These are phyloP conservation scores for Diacarnus erythraeanus DNA, from an alignment of 37 sponge, comb jelly and placozoan genomes.

Conservation along the genomic window DNA sequence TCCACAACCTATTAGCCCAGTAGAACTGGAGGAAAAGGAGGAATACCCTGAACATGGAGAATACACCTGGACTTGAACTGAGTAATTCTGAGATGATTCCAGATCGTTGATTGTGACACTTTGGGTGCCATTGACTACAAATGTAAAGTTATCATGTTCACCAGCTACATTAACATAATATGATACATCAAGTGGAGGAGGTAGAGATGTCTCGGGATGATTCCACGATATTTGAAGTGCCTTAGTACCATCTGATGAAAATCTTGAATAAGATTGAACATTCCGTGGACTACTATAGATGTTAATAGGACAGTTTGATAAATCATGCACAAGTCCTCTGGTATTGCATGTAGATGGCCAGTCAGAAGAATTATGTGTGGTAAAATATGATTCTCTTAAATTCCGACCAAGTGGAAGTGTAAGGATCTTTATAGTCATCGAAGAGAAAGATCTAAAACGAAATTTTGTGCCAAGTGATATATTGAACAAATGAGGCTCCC, in stretches of 20 bases:
- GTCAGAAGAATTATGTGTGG: background rate
- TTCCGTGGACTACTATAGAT: background rate
- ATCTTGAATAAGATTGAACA: background rate
- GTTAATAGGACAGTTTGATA: background rate
- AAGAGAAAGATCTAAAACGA: background rate
- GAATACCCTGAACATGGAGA: background rate
- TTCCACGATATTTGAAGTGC: background rate
- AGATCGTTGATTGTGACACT: background rate
- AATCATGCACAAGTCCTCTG: background rate
- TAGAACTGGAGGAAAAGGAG: background rate
- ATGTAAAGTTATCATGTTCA: background rate
- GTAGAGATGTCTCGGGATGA: background rate
- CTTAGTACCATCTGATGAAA: background rate
- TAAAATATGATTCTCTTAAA: background rate
- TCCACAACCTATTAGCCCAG: background rate
- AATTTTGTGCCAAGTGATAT: background rate
- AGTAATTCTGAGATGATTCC: background rate
- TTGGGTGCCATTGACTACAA: background rate
- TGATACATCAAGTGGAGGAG: background rate
- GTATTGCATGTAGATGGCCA: background rate
- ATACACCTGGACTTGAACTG: background rate
- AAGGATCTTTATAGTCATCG: background rate
- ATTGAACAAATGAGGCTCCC: background rate
- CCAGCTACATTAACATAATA: background rate
- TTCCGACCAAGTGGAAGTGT: background rate